A percentile compares a stretch with the other conserved stretches of the same genome.
Evolutionary conservation across 1,140 invertebrate genomes (phyloP).

Genomic region (Eubasilissa regina): DNA sequence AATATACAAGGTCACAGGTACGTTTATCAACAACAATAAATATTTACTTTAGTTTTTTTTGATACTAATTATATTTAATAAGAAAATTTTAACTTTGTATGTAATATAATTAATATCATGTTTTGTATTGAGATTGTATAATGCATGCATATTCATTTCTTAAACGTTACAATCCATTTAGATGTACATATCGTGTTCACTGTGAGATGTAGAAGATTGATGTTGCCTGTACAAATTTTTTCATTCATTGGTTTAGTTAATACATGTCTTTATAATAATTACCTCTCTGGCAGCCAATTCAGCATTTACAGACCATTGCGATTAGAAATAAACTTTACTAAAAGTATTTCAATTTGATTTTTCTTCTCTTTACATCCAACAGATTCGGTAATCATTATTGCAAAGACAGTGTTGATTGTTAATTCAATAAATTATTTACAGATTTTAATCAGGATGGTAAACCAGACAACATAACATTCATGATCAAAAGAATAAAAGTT

Average conservation of each 20-base stretch:
- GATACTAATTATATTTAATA: too few relatives aligned
- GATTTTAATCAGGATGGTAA: conserved; percentile 95
- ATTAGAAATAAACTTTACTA: neutral
- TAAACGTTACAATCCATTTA: too few relatives aligned
- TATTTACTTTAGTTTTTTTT: too few relatives aligned
- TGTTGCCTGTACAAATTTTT: too few relatives aligned
- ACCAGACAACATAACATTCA: conserved; percentile 94
- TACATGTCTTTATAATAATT: neutral
- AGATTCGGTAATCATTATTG: conserved; percentile 17
- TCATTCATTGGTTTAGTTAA: too few relatives aligned
- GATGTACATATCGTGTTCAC: too few relatives aligned
- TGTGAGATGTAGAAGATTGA: too few relatives aligned
- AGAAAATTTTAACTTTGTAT: too few relatives aligned
- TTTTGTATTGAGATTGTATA: too few relatives aligned
- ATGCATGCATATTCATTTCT: too few relatives aligned
- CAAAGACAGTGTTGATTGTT: conserved; percentile 21
- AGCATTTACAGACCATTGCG: neutral
- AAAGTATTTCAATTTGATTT: neutral
- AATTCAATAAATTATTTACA: conserved; percentile 66
- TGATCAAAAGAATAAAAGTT: conserved; percentile 97
- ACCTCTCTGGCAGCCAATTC: neutral
- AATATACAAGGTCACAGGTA: conserved; percentile 92
- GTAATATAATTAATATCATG: too few relatives aligned
- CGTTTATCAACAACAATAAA: neutral
- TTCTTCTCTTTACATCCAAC: too few relatives aligned